Evolutionary conservation across 2,888 invertebrate species (phyloP).

Genomic region (Chaitophorus viminalis): DNA sequence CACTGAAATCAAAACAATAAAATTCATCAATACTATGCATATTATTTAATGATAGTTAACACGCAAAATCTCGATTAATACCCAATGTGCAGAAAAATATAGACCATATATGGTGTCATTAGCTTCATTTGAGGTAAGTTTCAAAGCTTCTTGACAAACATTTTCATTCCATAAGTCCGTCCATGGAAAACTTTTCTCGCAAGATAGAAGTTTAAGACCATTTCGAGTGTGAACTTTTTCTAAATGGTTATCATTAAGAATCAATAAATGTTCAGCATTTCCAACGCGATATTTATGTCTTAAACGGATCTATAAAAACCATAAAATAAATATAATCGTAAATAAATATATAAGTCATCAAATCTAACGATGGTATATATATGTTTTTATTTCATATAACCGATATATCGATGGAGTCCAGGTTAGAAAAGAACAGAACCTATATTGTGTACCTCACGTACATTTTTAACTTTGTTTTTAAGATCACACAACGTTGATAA

Average conservation of each 20-base stretch:
- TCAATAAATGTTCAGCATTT: slow-evolving; percentile 39
- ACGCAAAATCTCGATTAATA: slow-evolving; percentile 67
- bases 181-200: slow-evolving; percentile 51
- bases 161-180: slow-evolving; percentile 46
- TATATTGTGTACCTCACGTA: no score
- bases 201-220: slow-evolving; percentile 45
- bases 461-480: no score
- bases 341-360: not conserved
- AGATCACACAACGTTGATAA: no score
- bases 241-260: slow-evolving; percentile 51
- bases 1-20: slow-evolving; percentile 72
- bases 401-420: no score
- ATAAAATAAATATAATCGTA: not conserved
- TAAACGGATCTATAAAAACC: slow-evolving; percentile 44
- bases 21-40: not conserved
- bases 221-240: slow-evolving; percentile 50
- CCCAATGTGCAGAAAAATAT: slow-evolving; percentile 92
- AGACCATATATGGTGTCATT: slow-evolving; percentile 76
- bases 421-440: no score
- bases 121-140: slow-evolving; percentile 67
- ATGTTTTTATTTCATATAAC: no score
- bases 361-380: not conserved
- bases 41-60: not conserved
- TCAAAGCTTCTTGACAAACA: slow-evolving; percentile 62
- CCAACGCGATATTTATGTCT: slow-evolving; percentile 52